Conservation (phyloP, 2,797 vertebrate species). For the Anableps anableps region DNA sequence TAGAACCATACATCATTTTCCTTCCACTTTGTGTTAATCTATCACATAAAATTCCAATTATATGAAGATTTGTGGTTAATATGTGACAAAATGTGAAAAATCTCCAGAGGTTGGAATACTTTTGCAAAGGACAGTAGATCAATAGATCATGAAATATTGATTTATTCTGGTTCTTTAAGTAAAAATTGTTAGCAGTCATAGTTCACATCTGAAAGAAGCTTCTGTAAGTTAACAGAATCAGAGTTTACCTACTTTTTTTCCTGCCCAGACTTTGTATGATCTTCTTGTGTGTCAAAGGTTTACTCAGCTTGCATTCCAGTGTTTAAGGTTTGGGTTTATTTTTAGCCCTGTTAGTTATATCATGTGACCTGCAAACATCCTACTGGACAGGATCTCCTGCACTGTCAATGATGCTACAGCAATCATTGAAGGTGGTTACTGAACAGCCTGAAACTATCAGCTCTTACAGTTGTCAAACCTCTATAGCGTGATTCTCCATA, state of each 20-base stretch:
- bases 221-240: neutral
- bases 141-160: neutral
- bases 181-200: neutral
- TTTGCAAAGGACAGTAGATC: neutral
- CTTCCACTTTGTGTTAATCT: neutral
- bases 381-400: neutral
- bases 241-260: neutral
- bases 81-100: neutral
- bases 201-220: neutral
- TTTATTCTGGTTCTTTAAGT: neutral
- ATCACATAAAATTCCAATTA: neutral
- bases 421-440: neutral
- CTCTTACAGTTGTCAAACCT: neutral
- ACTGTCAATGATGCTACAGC: neutral
- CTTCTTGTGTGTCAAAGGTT: neutral
- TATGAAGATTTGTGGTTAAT: neutral
- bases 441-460: too few species aligned
- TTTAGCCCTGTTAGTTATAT: neutral
- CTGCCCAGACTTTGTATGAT: neutral
- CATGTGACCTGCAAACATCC: neutral
- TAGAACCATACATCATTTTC: neutral
- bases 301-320: neutral
- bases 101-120: neutral
- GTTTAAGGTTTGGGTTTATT: neutral
- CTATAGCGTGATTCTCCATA: neutral